Evolutionary conservation across 2,888 invertebrate species (phyloP), one percentile per base, ranked within the genome.

Genomic region (Cheiracanthium punctorium): DNA sequence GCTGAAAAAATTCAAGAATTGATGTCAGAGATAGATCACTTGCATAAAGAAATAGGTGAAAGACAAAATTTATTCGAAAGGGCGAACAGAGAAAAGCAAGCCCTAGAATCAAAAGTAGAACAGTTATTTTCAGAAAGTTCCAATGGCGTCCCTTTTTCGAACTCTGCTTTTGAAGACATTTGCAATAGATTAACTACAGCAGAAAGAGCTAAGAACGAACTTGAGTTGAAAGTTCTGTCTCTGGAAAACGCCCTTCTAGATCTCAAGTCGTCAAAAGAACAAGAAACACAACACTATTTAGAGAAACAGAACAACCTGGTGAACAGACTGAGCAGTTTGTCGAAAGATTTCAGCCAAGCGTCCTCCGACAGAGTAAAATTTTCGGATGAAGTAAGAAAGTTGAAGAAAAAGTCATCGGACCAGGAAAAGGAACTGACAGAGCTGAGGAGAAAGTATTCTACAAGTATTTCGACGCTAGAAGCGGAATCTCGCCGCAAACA

Each of bases 31-130:
- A 84, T 84, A 14, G 28, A 79, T 24, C 1, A 8, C 1, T 58
- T 84, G 29, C 84, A 84, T 12, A 52, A 64, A 30, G 79, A 84
- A 58, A 73, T 58, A 17, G 58, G 79, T 8, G 84, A 79, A 2
- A 73, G 69, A 33, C 84, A 84, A 30, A 73, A 73, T 32, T 32
- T 84, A 20, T 84, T 84, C 32, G 84, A 84, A 30, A 84, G 58
- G 20, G 77, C 79, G 5, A 37, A 48, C 0, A 28, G 84, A 17
- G 84, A 84, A 12, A 73, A 70, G 20, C 77, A 84, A 43, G 79
- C 84, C 8, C 41, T 84, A 14, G 84, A 84, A 67, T 73, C 84
- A 0, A 73, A 84, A 69, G 17, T 84, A 24, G 73, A 74, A 24
- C 73, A 58, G 17, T 24, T 84, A 14, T 69, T 69, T 67, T 73